Percentiles rank a stretch among this genome's conserved stretches.
phyloP scores from a whole-genome alignment of 2,797 vertebrate genomes.

The Aeoliscus strigatus region DNA sequence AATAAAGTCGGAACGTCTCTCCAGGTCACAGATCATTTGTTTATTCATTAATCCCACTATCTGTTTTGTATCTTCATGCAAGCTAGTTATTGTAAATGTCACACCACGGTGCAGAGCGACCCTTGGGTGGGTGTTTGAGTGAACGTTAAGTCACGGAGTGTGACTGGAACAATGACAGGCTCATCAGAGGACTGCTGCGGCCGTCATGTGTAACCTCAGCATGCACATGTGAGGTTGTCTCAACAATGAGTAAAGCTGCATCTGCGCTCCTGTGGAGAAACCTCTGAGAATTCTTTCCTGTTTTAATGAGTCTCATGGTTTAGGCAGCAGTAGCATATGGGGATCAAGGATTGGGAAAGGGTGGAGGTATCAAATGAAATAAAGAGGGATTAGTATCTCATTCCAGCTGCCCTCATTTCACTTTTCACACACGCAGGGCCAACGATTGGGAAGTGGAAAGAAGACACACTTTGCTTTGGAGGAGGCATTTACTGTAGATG shows the following conservation, averaged over 20 bases:
- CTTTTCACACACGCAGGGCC: slow-evolving; percentile 25
- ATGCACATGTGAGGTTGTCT: too few species aligned
- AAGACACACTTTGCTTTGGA: slow-evolving; percentile 10
- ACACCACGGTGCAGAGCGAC: too few species aligned
- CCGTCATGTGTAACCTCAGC: too few species aligned
- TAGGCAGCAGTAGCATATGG: slow-evolving; percentile 13
- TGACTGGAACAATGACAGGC: too few species aligned
- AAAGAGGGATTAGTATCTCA: slow-evolving; percentile 32
- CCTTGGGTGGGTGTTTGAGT: too few species aligned
- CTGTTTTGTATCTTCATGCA: slow-evolving; percentile 11
- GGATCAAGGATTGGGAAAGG: slow-evolving; percentile 5
- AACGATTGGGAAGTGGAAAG: slow-evolving; percentile 13
- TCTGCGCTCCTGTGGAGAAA: neutral
- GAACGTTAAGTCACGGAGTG: too few species aligned
- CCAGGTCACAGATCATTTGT: slow-evolving; percentile 28
- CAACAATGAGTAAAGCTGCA: too few species aligned
- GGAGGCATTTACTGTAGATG: too few species aligned
- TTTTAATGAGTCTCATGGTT: neutral
- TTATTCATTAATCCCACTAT: too few species aligned
- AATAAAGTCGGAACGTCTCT: slow-evolving; percentile 19
- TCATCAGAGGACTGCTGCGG: too few species aligned
- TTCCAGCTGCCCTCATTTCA: slow-evolving; percentile 36
- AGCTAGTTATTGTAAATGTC: too few species aligned
- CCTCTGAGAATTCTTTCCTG: slow-evolving; percentile 3
- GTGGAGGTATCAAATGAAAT: slow-evolving; percentile 26